Conservation (phyloP, 64 coral and sea anemone genomes). For the Dendrophyllia cribrosa region DNA sequence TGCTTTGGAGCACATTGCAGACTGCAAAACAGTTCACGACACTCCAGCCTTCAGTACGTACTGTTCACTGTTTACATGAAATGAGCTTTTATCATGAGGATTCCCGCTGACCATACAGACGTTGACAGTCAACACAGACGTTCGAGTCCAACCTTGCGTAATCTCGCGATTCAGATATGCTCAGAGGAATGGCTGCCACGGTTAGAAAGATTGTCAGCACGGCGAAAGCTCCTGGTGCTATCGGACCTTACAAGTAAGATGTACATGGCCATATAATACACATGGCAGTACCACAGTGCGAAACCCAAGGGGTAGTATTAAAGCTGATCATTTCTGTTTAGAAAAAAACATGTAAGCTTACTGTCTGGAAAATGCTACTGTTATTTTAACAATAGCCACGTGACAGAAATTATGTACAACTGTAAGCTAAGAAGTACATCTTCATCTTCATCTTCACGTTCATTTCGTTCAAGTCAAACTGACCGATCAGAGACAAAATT, state of each 20-base stretch:
- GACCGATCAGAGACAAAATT: not conserved
- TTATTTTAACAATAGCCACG: too few relatives aligned
- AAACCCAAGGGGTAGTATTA: too few relatives aligned
- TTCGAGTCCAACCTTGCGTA: not conserved
- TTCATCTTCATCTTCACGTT: too few relatives aligned
- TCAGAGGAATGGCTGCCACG: constrained; percentile 61
- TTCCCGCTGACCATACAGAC: too few relatives aligned
- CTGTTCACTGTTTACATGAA: too few relatives aligned
- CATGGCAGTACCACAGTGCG: not conserved
- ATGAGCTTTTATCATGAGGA: too few relatives aligned
- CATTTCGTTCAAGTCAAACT: too few relatives aligned
- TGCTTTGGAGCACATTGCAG: not conserved
- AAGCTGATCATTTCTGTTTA: too few relatives aligned
- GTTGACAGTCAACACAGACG: not conserved
- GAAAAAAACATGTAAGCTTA: not conserved
- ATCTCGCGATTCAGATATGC: not conserved
- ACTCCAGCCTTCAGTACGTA: too few relatives aligned
- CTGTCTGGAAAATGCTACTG: not conserved
- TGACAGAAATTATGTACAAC: too few relatives aligned
- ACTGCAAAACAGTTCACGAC: not conserved
- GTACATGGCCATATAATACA: not conserved
- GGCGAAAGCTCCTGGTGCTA: constrained; percentile 78
- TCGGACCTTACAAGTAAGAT: constrained; percentile 87
- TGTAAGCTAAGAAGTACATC: too few relatives aligned
- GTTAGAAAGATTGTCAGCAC: constrained; percentile 71